These are phyloP conservation scores for Stegophylla sp. DNA, from an alignment of 2,888 invertebrate genomes.

Conservation along the genomic window DNA sequence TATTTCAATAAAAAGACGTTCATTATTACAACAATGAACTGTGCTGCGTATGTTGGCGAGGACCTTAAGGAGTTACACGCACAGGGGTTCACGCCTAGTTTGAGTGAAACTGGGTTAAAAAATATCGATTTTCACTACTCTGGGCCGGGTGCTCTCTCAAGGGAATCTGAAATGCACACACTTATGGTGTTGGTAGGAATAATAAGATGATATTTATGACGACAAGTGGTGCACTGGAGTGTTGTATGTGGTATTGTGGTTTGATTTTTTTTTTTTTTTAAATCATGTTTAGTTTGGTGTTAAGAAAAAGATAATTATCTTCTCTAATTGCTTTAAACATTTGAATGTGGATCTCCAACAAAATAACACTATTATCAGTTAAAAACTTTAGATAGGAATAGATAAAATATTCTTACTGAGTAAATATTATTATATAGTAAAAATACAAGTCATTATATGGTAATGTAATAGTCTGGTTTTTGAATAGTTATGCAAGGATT, in stretches of 20 bases:
- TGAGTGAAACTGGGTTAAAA: conserved; percentile 45
- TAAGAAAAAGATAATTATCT: not conserved
- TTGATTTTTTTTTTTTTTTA: conserved; percentile 7
- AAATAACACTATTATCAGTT: too few species aligned
- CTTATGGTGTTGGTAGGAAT: not conserved
- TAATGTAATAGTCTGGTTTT: too few species aligned
- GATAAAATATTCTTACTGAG: too few species aligned
- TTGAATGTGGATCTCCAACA: not conserved
- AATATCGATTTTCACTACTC: conserved; percentile 29
- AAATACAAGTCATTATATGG: too few species aligned
- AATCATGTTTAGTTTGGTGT: not conserved
- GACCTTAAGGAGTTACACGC: not conserved
- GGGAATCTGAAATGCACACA: conserved; percentile 10
- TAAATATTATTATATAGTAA: too few species aligned
- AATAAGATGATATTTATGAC: conserved; percentile 3
- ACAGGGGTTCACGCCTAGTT: not conserved
- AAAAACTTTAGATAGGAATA: too few species aligned
- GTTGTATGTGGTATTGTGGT: not conserved
- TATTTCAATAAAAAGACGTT: not conserved
- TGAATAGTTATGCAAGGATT: too few species aligned
- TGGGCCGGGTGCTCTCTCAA: not conserved
- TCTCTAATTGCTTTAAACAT: not conserved
- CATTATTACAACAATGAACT: conserved; percentile 2
- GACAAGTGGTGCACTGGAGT: not conserved
- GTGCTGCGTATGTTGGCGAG: not conserved